Evolutionary conservation across 2,113 vertebrate genomes (phyloP).

Genomic region (Cricetomys ansorgei): DNA sequence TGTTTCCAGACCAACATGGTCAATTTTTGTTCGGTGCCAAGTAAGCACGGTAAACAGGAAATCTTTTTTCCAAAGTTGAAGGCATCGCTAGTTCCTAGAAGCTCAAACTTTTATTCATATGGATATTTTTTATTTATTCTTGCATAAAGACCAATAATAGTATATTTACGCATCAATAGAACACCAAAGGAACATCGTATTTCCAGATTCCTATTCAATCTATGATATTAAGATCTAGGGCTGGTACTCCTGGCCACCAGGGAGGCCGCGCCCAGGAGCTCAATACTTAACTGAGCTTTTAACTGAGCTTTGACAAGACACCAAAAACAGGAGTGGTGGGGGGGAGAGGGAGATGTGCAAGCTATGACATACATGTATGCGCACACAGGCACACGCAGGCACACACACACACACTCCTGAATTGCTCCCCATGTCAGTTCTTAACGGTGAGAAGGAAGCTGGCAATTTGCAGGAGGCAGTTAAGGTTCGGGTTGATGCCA

Average conservation of each 20-base stretch:
- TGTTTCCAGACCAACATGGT: not conserved
- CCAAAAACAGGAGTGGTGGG: not conserved
- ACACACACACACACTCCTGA: not conserved
- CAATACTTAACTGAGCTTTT: not conserved
- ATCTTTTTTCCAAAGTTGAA: not conserved
- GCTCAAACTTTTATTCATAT: not conserved
- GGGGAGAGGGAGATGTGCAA: no score
- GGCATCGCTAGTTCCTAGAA: not conserved
- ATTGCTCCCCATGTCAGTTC: not conserved
- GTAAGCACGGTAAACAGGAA: not conserved
- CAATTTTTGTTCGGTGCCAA: not conserved
- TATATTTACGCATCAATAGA: not conserved
- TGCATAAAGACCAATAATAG: not conserved
- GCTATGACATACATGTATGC: not conserved
- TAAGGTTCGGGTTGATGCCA: not conserved
- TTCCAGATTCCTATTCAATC: not conserved
- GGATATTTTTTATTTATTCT: not conserved
- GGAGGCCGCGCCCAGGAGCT: not conserved
- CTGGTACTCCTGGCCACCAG: not conserved
- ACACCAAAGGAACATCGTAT: not conserved
- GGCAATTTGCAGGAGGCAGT: not conserved
- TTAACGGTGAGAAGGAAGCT: not conserved
- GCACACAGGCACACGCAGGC: not conserved
- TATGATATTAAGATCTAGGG: not conserved
- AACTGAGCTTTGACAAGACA: not conserved